Evolutionary conservation across 2,113 vertebrate genomes (phyloP).

Genomic region (Bubalus kerabau): DNA sequence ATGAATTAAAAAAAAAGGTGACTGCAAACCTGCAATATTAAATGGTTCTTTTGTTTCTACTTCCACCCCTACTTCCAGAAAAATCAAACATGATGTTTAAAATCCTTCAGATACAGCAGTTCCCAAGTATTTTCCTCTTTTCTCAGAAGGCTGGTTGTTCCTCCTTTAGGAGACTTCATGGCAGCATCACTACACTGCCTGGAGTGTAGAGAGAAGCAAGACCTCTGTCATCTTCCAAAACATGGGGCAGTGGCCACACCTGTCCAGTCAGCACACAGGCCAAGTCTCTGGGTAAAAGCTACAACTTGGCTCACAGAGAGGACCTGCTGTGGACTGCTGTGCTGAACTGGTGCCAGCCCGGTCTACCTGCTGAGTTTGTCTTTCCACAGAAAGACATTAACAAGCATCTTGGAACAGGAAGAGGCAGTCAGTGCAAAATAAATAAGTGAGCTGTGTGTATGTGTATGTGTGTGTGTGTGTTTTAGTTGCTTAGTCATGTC

Average conservation of each 20-base stretch:
- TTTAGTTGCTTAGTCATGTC: background rate
- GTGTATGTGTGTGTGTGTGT: background rate
- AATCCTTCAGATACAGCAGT: background rate
- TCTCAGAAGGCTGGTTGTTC: background rate
- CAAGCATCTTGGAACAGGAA: slow-evolving; percentile 15
- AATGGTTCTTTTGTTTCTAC: background rate
- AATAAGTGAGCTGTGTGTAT: background rate
- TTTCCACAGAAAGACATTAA: slow-evolving; percentile 53
- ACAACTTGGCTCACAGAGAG: background rate
- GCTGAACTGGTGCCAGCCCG: background rate
- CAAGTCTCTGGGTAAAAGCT: background rate
- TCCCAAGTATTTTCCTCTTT: background rate
- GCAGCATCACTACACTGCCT: background rate
- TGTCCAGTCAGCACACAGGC: background rate
- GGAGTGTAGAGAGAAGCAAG: background rate
- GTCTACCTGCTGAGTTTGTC: slow-evolving; percentile 48
- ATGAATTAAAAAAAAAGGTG: background rate
- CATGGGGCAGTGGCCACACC: background rate
- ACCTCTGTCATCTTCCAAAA: background rate
- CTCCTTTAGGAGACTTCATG: background rate
- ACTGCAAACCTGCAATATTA: background rate
- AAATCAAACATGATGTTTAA: background rate
- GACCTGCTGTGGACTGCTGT: background rate
- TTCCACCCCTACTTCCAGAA: background rate
- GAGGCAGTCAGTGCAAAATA: background rate